These are phyloP conservation scores for Ascidia mentula DNA, from an alignment of 23 tunicate genomes.

Conservation along the genomic window DNA sequence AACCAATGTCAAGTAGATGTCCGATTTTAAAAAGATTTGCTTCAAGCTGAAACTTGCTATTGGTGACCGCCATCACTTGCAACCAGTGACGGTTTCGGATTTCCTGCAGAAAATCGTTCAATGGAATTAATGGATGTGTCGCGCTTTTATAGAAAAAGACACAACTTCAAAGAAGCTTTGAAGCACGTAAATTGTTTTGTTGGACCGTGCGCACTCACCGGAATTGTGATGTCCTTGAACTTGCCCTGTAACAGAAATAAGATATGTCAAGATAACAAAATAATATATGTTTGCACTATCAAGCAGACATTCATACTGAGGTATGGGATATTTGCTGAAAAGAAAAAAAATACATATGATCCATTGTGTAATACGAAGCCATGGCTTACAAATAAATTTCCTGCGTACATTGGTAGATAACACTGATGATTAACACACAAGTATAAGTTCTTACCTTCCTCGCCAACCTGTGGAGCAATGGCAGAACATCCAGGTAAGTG, in stretches of 20 bases:
- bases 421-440: too few species aligned
- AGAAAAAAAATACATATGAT: not conserved
- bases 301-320: too few species aligned
- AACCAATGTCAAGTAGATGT: slow-evolving; percentile 76
- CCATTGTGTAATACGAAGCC: too few species aligned
- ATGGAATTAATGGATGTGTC: too few species aligned
- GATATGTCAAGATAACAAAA: too few species aligned
- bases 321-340: too few species aligned
- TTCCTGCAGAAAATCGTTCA: slow-evolving; percentile 37
- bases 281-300: too few species aligned
- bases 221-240: slow-evolving; percentile 91
- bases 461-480: slow-evolving; percentile 73
- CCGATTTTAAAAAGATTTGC: slow-evolving; percentile 86
- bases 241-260: slow-evolving; percentile 64
- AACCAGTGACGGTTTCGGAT: slow-evolving; percentile 97
- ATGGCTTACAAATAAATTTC: too few species aligned
- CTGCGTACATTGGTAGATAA: too few species aligned
- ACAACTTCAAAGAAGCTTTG: not conserved
- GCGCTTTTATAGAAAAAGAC: not conserved
- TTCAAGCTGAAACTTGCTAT: slow-evolving; percentile 91
- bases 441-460: slow-evolving; percentile 67
- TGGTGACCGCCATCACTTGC: slow-evolving; percentile 91
- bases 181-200: not conserved
- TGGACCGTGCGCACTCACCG: too few species aligned
- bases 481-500: slow-evolving; percentile 76